Evolutionary conservation across 53 echinoderm and acorn worm species (phyloP), one percentile per base, ranked within the genome.

Genomic region (Luidia sarsii): DNA sequence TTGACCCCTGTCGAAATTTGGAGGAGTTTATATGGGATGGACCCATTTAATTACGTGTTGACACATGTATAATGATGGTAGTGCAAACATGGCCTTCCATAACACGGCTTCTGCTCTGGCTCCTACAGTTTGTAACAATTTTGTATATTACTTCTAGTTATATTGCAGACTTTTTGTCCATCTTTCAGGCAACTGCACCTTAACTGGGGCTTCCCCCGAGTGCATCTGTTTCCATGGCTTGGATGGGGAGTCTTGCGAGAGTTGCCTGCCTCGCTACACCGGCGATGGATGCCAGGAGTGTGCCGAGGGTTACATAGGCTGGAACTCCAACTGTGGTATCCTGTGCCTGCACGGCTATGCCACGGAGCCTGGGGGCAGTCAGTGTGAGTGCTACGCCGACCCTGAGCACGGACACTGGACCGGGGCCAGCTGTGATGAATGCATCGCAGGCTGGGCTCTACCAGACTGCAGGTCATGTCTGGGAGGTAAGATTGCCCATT

Each of bases 211-310:
- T 15, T 27, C 71, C 41, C 94, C 94, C 18, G 73, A 81, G 55
- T 94, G 94, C 57, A 68, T 85, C 34, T 94, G 94, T 50, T n/a
- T 79, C 20, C 94, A 91, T 68, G 89, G 94, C 14, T 91, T 88
- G 50, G 67, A 70, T 72, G 91, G 94, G 30, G 89, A 91, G 31
- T 68, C 89, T 18, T 94, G 94, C 71, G 83, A 91, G 5, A 56
- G 37, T 21, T 94, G 94, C 73, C 91, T 85, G 3, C 83, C 88
- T 0, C 82, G 94, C 0, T 94, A 69, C 32, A 73, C 54, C 14
- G 94, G 94, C 5, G 79, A 82, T 49, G 48, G 48, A 6, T 94
- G 94, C 48, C 67, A 94, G 60, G 36, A 52, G 14, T 94, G 94
- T 71, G 57, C 66, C 7, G 67, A 86, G 16, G 83, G 83, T 8